Conservation (phyloP, 2,797 vertebrate genomes). For the Rhinichthys osculus region DNA sequence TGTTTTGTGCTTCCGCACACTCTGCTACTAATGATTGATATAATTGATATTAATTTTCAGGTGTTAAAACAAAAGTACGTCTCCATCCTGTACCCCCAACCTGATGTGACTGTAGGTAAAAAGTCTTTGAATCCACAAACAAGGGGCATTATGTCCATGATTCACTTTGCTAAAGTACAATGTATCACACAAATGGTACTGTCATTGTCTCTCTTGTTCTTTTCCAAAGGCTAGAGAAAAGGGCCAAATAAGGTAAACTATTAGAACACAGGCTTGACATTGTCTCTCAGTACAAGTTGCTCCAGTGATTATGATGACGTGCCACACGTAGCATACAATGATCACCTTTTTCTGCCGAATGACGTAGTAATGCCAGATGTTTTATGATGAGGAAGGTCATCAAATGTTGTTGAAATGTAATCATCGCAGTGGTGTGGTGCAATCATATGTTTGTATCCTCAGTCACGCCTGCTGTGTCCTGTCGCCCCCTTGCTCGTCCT, state of each 20-base stretch:
- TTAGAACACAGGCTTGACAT: slow-evolving; percentile 62
- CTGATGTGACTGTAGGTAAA: slow-evolving; percentile 93
- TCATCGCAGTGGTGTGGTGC: slow-evolving; percentile 39
- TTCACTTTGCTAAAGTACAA: slow-evolving; percentile 60
- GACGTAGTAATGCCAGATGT: slow-evolving; percentile 32
- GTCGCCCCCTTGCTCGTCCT: slow-evolving; percentile 71
- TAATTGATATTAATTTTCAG: slow-evolving; percentile 92
- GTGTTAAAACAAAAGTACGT: slow-evolving; percentile 81
- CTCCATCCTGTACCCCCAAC: slow-evolving; percentile 82
- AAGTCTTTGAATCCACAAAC: slow-evolving; percentile 63
- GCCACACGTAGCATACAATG: slow-evolving; percentile 54
- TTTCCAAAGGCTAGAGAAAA: slow-evolving; percentile 69
- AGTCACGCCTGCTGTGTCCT: slow-evolving; percentile 81
- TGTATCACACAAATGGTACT: slow-evolving; percentile 60
- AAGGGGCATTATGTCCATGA: slow-evolving; percentile 56
- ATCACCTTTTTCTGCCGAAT: slow-evolving; percentile 42
- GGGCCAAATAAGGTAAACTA: slow-evolving; percentile 66
- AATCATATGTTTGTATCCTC: slow-evolving; percentile 57
- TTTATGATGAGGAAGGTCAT: slow-evolving; percentile 46
- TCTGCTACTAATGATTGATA: slow-evolving; percentile 69
- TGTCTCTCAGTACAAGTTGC: slow-evolving; percentile 60
- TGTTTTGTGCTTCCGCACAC: slow-evolving; percentile 71
- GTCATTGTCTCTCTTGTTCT: slow-evolving; percentile 73
- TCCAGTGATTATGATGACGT: slow-evolving; percentile 50
- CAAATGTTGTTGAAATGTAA: neutral